A percentile compares a stretch with the other conserved stretches of the same genome.
These are phyloP conservation scores for Torymus texanus DNA, from an alignment of 2,888 invertebrate species.

Conservation along the genomic window DNA sequence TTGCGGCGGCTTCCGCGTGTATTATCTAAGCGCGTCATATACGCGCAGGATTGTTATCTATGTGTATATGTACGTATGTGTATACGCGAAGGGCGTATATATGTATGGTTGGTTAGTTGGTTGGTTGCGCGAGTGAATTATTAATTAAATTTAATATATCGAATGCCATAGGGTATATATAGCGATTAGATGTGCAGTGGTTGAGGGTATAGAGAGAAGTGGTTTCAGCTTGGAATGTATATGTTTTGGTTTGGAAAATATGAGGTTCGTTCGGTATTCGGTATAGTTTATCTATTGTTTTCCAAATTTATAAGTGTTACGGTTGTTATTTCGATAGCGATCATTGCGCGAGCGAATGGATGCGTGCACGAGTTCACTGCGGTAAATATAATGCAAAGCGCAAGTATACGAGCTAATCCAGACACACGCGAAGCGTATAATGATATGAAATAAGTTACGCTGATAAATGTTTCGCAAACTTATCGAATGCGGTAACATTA, in stretches of 20 bases:
- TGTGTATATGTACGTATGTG: neutral
- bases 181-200: neutral
- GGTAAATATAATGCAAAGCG: too few relatives aligned
- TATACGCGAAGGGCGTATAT: neutral
- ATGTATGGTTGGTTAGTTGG: neutral
- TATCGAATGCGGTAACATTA: neutral
- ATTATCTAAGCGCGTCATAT: constrained; percentile 49
- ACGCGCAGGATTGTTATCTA: constrained; percentile 43
- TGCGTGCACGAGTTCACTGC: too few relatives aligned
- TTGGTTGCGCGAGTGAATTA: constrained; percentile 30
- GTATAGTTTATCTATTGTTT: too few relatives aligned
- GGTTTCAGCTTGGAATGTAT: too few relatives aligned
- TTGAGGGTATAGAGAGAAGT: constrained; percentile 9
- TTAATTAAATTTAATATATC: constrained; percentile 51
- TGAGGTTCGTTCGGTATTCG: too few relatives aligned
- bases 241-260: too few relatives aligned
- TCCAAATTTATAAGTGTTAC: too few relatives aligned
- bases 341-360: too few relatives aligned
- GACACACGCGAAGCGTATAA: neutral
- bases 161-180: neutral
- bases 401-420: too few relatives aligned
- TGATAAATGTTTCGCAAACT: neutral
- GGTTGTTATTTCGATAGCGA: too few relatives aligned
- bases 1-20: constrained; percentile 45
- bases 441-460: neutral